Percentiles rank a stretch among this genome's conserved stretches.
phyloP scores from a whole-genome alignment of 2,888 invertebrate species.

The Ormyrus pomaceus region DNA sequence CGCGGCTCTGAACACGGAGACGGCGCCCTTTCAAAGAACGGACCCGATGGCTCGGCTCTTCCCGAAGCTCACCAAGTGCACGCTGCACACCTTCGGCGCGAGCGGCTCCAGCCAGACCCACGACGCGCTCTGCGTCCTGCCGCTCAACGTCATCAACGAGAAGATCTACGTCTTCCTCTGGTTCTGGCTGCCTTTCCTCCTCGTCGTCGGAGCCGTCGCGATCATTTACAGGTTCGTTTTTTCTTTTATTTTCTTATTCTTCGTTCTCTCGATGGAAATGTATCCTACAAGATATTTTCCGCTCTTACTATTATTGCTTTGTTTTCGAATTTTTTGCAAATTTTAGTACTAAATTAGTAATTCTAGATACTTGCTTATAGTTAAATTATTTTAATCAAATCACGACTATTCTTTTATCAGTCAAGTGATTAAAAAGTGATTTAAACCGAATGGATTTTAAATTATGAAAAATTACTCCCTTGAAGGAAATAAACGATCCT shows the following conservation, averaged over 20 bases:
- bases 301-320: no score
- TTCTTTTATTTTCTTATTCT: background rate
- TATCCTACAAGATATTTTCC: no score
- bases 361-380: no score
- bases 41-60: constrained; percentile 84
- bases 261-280: no score
- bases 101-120: constrained; percentile 79
- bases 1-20: constrained; percentile 76
- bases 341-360: no score
- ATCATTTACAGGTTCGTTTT: constrained; percentile 80
- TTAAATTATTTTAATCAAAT: no score
- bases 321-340: no score
- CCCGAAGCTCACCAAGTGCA: constrained; percentile 84
- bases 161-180: constrained; percentile 96
- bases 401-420: no score
- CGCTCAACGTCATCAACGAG: constrained; percentile 95
- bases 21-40: constrained; percentile 75
- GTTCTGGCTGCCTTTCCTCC: constrained; percentile 96
- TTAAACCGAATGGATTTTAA: no score
- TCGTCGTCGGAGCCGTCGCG: constrained; percentile 80
- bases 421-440: no score
- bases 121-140: constrained; percentile 93
- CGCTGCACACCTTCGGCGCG: constrained; percentile 79
- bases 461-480: no score
- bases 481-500: background rate